Evolutionary conservation across 2,888 invertebrate genomes (phyloP).

Genomic region (Drosophila antonietae): DNA sequence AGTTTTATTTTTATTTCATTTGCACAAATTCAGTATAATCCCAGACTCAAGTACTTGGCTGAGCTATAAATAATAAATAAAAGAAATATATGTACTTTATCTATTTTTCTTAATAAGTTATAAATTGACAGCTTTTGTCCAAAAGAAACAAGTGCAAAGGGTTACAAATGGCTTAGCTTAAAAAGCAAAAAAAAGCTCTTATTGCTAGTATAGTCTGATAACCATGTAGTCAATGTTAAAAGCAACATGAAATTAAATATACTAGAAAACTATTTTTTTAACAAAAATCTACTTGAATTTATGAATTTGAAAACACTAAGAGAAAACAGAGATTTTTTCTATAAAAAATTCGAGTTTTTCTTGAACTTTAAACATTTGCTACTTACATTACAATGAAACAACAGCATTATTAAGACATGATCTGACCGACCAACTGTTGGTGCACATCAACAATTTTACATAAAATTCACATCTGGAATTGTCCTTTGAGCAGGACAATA

Average conservation of each 20-base stretch:
- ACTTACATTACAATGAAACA: slow-evolving; percentile 12
- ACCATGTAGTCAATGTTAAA: neutral
- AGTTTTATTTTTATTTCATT: too few species aligned
- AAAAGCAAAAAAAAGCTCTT: too few species aligned
- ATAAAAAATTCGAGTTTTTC: neutral
- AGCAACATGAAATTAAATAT: too few species aligned
- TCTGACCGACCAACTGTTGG: slow-evolving; percentile 32
- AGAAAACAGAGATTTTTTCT: neutral
- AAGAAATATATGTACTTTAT: too few species aligned
- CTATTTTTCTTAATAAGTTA: neutral
- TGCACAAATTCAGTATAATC: too few species aligned
- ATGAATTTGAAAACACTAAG: neutral
- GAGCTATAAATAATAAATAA: too few species aligned
- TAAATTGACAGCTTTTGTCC: neutral
- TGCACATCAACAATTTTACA: slow-evolving; percentile 46
- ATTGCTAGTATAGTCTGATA: neutral
- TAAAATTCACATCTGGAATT: slow-evolving; percentile 26
- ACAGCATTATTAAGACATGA: slow-evolving; percentile 37
- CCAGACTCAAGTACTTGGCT: too few species aligned
- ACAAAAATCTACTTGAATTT: neutral
- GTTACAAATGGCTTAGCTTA: neutral
- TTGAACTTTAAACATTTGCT: neutral
- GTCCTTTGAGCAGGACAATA: slow-evolving; percentile 29
- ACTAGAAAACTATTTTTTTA: too few species aligned
- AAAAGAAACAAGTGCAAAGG: neutral